Percentiles rank a stretch among this genome's conserved stretches.
Conservation (phyloP, 1,140 invertebrate species). For the Anoplophora glabripennis region DNA sequence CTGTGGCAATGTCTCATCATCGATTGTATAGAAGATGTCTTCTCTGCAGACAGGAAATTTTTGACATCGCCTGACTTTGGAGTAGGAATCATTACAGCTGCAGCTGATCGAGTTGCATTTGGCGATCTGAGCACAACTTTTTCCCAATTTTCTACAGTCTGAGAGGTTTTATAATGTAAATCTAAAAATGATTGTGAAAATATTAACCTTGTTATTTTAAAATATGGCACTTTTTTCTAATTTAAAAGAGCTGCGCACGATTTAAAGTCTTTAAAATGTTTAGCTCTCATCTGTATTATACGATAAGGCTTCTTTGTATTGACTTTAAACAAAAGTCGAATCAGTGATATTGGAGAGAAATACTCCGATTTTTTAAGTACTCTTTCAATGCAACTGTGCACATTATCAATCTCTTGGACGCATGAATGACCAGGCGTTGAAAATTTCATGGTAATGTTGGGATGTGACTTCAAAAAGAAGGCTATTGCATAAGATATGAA, state of each 20-base stretch:
- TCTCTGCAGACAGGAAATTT: too few species aligned
- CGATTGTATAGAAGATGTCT: too few species aligned
- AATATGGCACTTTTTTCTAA: too few species aligned
- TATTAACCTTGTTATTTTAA: too few species aligned
- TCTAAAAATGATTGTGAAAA: too few species aligned
- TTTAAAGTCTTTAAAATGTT: slow-evolving; percentile 23
- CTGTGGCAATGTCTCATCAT: too few species aligned
- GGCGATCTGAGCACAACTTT: too few species aligned
- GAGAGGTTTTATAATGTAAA: too few species aligned
- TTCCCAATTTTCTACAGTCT: too few species aligned
- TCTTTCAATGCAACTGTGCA: slow-evolving; percentile 37
- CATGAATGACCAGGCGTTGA: slow-evolving; percentile 35
- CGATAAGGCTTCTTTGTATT: slow-evolving; percentile 17
- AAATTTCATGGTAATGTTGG: slow-evolving; percentile 36
- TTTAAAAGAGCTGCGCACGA: neutral
- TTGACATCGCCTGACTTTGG: too few species aligned
- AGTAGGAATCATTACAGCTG: too few species aligned
- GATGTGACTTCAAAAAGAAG: slow-evolving; percentile 26
- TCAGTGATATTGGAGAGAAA: slow-evolving; percentile 30
- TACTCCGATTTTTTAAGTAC: slow-evolving; percentile 28
- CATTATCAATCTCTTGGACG: slow-evolving; percentile 35
- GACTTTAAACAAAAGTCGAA: slow-evolving; percentile 23
- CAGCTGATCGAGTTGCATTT: too few species aligned
- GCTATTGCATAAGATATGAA: slow-evolving; percentile 28
- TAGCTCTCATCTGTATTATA: slow-evolving; percentile 19